Percentiles rank a stretch among this genome's conserved stretches.
Evolutionary conservation across 2,113 vertebrate genomes (phyloP).

Genomic region (Jacana jacana): DNA sequence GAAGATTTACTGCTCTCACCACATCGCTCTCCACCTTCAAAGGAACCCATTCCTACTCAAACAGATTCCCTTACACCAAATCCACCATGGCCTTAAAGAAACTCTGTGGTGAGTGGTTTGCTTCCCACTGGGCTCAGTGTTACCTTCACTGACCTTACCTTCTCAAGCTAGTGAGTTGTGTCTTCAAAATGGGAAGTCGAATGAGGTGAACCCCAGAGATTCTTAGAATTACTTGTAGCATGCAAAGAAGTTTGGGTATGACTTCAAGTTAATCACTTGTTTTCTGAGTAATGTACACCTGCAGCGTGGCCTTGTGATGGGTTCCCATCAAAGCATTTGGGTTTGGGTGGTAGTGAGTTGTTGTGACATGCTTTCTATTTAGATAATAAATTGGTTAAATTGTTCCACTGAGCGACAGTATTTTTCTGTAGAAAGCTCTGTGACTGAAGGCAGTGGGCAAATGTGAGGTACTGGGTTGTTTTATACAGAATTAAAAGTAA

Average conservation of each 20-base stretch:
- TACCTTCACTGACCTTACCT: not conserved
- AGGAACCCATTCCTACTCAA: not conserved
- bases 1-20: not conserved
- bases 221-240: not conserved
- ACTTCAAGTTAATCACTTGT: not conserved
- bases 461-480: not conserved
- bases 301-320: rapidly evolving
- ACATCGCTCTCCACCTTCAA: not conserved
- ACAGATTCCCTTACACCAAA: not conserved
- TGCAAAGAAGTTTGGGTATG: not conserved
- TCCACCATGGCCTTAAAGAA: not conserved
- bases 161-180: not conserved
- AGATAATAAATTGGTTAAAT: not conserved
- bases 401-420: not conserved
- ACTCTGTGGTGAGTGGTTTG: not conserved
- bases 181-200: not conserved
- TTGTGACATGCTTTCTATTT: not conserved
- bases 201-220: not conserved
- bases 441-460: not conserved
- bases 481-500: not conserved
- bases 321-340: not conserved
- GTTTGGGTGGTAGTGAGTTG: not conserved
- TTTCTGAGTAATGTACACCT: not conserved
- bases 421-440: not conserved
- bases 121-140: not conserved